A percentile compares a stretch with the other conserved stretches of the same genome.
Conservation (phyloP, 1,140 invertebrate genomes). For the Drosophila rufa region DNA sequence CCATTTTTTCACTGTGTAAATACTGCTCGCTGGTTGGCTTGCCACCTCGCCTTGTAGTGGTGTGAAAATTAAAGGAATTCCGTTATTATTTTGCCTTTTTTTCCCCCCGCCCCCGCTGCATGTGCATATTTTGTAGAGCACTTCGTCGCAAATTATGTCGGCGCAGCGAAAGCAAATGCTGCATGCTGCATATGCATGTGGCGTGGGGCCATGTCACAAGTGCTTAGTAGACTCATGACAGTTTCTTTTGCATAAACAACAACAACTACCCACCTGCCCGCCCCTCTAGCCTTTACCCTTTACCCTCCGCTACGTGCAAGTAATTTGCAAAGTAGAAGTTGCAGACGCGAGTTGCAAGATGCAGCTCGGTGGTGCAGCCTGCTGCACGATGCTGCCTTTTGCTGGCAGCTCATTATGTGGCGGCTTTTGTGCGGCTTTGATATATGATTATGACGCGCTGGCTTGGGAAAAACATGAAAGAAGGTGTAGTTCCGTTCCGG, state of each 20-base stretch:
- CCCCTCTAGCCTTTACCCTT: background rate
- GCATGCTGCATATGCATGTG: conserved; percentile 69
- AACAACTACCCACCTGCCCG: background rate
- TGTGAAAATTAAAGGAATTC: conserved; percentile 83
- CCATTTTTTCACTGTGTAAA: background rate
- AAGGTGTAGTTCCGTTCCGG: conserved; percentile 4
- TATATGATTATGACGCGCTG: conserved; percentile 57
- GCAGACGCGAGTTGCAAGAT: conserved; percentile 40
- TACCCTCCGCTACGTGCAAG: conserved; percentile 55
- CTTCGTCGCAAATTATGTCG: conserved; percentile 80
- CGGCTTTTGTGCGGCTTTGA: conserved; percentile 58
- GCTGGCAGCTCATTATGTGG: conserved; percentile 75
- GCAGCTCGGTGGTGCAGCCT: conserved; percentile 28
- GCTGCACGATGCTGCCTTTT: conserved; percentile 61
- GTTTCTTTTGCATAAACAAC: conserved; percentile 60
- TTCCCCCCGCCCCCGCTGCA: conserved; percentile 17
- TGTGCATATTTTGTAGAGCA: conserved; percentile 64
- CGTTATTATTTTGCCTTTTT: conserved; percentile 81
- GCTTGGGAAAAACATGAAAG: conserved; percentile 37
- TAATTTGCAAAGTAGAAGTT: conserved; percentile 80
- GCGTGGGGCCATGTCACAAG: conserved; percentile 77
- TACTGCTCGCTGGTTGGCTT: conserved; percentile 21
- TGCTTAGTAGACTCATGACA: conserved; percentile 76
- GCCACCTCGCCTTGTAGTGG: conserved; percentile 59
- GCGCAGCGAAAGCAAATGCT: conserved; percentile 80